Evolutionary conservation across 2,888 invertebrate genomes (phyloP).

Genomic region (Sepiola atlantica): DNA sequence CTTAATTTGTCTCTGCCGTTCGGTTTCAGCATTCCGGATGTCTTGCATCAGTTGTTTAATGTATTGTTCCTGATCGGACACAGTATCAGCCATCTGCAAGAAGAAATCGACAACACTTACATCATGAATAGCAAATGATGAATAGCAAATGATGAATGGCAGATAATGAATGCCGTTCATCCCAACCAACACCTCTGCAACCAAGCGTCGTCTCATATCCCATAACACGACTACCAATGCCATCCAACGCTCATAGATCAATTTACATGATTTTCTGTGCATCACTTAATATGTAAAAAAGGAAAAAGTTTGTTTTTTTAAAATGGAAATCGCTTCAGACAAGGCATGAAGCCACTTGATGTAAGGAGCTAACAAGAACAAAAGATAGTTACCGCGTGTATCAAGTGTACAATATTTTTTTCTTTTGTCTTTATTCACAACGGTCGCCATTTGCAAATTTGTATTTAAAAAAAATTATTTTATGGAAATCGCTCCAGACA

Average conservation of each 20-base stretch:
- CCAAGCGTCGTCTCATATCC: too few species aligned
- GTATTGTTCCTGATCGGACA: constrained; percentile 68
- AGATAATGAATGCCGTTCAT: not conserved
- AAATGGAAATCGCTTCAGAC: too few species aligned
- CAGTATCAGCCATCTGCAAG: constrained; percentile 68
- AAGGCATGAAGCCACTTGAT: too few species aligned
- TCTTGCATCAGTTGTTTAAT: constrained; percentile 67
- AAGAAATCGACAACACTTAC: constrained; percentile 17
- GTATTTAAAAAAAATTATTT: too few species aligned
- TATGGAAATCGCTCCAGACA: too few species aligned
- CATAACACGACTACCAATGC: too few species aligned
- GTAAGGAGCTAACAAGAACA: too few species aligned
- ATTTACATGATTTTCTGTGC: not conserved
- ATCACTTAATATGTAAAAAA: not conserved
- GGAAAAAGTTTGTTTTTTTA: too few species aligned
- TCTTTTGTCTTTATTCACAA: too few species aligned
- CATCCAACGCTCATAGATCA: not conserved
- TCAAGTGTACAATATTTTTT: too few species aligned
- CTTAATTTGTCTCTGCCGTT: constrained; percentile 68
- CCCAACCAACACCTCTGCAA: not conserved
- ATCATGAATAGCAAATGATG: constrained; percentile 2
- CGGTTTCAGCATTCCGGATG: constrained; percentile 68
- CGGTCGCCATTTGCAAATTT: too few species aligned
- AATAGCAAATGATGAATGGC: not conserved
- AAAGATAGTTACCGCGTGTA: too few species aligned